These are phyloP conservation scores for Petromus typicus DNA, from an alignment of 2,113 vertebrate genomes.

Conservation along the genomic window DNA sequence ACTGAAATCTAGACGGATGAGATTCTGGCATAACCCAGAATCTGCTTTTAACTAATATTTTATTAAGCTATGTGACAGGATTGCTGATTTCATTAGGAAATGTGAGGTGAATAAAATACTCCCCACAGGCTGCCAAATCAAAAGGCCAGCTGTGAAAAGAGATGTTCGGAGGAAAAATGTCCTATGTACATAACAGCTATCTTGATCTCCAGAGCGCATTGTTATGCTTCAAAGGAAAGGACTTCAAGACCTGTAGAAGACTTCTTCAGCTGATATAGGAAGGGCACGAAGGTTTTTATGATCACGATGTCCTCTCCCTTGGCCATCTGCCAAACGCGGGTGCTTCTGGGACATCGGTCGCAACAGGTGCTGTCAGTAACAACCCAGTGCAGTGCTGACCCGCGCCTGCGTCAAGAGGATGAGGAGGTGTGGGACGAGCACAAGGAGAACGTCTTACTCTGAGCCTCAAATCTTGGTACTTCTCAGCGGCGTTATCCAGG, in stretches of 20 bases:
- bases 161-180: neutral
- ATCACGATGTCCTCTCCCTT: neutral
- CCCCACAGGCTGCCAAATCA: neutral
- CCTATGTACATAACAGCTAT: neutral
- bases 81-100: neutral
- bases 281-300: neutral
- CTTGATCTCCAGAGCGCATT: neutral
- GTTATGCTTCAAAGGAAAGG: neutral
- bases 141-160: neutral
- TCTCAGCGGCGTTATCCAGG: neutral
- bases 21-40: neutral
- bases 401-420: neutral
- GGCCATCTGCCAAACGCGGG: neutral
- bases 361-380: neutral
- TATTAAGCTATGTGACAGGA: neutral
- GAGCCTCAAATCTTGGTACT: neutral
- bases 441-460: neutral
- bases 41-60: neutral
- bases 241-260: neutral
- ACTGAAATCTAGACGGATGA: neutral
- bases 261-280: neutral
- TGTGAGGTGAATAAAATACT: neutral
- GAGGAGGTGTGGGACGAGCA: neutral
- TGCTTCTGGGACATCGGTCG: neutral
- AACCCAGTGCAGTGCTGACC: neutral